Base-by-base conservation (phyloP, 2,113 vertebrate genomes). In the Uria lomvia region DNA sequence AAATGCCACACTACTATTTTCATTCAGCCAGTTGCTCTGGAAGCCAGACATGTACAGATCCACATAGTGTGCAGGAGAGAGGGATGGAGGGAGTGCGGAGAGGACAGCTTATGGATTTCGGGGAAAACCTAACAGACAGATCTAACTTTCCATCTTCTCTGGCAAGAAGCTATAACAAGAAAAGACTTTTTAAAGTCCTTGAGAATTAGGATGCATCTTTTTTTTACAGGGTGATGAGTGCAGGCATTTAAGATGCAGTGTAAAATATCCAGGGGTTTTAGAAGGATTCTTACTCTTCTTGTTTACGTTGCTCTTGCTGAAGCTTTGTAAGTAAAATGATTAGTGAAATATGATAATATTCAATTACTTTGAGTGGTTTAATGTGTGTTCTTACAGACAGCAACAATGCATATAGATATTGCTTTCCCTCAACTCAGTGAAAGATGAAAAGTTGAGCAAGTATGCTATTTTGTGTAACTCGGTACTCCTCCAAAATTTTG, bases 1-100 rank as follows among this genome's bases (percentile, higher is more conserved):
- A 94, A 93, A 94, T 94, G 52, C 56, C 74, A 70, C 21, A 10
- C 29, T 93, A 45, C 87, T 86, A 42, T 92, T 90, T 94, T 88
- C 43, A 77, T 71, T 86, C 56, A 49, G 7, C 36, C 45, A 42
- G 15, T 88, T 59, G 8, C 32, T 93, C n/a, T 87, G 73, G n/a
- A 93, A 92, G 73, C n/a, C 86, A 89, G 50, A 59, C 4, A 0
- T 50, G 42, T 62, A 26, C 22, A 55, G 72, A 83, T 53, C n/a
- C 38, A 18, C 26, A 11, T 2, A n/a, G 49, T 15, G 10, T 53
- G 27, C 12, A 2, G 42, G 42, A 58, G 30, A 34, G 36, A 45
- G 8, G 27, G 47, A 47, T 3, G 9, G 56, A 52, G 18, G 14
- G 63, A 65, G 5, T 45, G 27, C 0, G 0, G 50, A 15, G 86